Base-by-base conservation (phyloP, 2,888 invertebrate genomes). In the Lithophane ornitopus region DNA sequence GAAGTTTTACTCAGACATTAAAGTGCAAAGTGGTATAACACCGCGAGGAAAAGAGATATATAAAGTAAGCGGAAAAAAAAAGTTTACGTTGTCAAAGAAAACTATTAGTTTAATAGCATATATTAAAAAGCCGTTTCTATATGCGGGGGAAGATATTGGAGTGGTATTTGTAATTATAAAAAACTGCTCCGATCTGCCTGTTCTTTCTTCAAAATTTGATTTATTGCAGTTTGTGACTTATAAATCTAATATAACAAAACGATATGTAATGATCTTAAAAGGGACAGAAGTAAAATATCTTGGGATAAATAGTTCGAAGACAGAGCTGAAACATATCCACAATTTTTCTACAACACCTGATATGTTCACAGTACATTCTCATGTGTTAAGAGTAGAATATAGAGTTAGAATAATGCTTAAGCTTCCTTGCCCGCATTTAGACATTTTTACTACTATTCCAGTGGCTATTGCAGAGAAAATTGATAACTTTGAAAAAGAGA, bases 381-480 rank as follows among this genome's bases (percentile, higher is more conserved):
- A n/a, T 56, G 19, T 44, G 12, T 56, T 34, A 12, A n/a, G 28
- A 68, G 8, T 19, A 44, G 54, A 72, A 44, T 68, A 41, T 66
- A 28, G 6, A 22, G 16, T 66, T 4, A 41, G 26, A 39, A 26
- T 71, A 8, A 41, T 28, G 4, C 28, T 56, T 12, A 67, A n/a
- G 41, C 12, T 72, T 56, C 44, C 28, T 14, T n/a, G 22, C 0
- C 56, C 68, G 3, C 68, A 68, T 44, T n/a, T 12, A 44, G 6
- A 28, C 6, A 8, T 68, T 34, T 19, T 1, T 19, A 0, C 2
- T 12, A 3, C 0, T 1, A 44, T 72, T 11, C 44, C 28, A 34
- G 12, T 72, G 2, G 56, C 22, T 34, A 68, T 72, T 12, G 68
- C 68, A 19, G n/a, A 68, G 44, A 68, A 72, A 56, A 67, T 1